phyloP scores from a whole-genome alignment of 1,140 invertebrate genomes.

The Temnothorax longispinosus region DNA sequence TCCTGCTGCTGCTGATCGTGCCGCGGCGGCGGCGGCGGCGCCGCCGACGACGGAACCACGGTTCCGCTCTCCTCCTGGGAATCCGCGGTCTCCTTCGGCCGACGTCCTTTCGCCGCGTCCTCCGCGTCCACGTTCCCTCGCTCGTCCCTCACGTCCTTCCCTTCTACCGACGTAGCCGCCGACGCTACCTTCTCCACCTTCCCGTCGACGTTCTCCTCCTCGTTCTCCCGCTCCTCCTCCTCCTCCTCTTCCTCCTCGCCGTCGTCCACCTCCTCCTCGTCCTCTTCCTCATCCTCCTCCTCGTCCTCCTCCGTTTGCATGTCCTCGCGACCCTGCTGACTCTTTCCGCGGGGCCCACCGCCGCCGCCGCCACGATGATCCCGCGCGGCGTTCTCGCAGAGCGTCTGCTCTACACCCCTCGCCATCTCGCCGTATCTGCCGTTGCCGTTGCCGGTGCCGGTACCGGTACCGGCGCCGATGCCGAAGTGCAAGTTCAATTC shows the following conservation, averaged over 20 bases:
- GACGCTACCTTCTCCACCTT: conserved; percentile 56
- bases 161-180: not conserved
- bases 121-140: conserved; percentile 31
- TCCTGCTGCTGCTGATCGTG: conserved; percentile 85
- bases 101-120: conserved; percentile 13
- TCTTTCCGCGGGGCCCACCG: conserved; percentile 53
- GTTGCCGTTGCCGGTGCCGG: conserved; percentile 26
- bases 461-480: conserved; percentile 55
- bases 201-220: conserved; percentile 77
- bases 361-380: conserved; percentile 42
- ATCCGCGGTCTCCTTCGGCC: not conserved
- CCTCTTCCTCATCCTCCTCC: conserved; percentile 86
- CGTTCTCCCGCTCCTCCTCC: conserved; percentile 84
- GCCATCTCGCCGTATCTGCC: conserved; percentile 51
- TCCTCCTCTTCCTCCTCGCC: conserved; percentile 65
- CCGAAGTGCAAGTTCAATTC: conserved; percentile 81
- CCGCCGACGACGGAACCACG: not conserved
- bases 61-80: conserved; percentile 13
- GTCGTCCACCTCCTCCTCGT: conserved; percentile 79
- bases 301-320: conserved; percentile 79
- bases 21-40: conserved; percentile 17
- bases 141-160: conserved; percentile 16
- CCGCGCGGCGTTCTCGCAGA: conserved; percentile 54
- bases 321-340: conserved; percentile 67
- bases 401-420: conserved; percentile 44